Evolutionary conservation across 2,113 vertebrate species (phyloP), one percentile per base, ranked within the genome.

Genomic region (Carlito syrichta): DNA sequence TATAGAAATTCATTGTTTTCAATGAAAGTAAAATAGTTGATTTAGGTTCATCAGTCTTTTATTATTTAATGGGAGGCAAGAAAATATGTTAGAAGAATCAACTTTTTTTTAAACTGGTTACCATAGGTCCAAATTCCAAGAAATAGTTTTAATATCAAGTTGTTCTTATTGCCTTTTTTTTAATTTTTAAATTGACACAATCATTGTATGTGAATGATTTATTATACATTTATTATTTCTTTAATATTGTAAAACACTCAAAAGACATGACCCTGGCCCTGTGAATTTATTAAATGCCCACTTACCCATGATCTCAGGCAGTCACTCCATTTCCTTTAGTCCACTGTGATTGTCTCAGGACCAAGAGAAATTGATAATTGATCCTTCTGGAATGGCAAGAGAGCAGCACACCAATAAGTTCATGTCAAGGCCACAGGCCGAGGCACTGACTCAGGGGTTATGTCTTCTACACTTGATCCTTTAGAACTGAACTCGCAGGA

Each of bases 1-100:
- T 11, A 22, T 13, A 92, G 23, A 78, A 83, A 60, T 32, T 12
- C 11, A 4, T n/a, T 77, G 77, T 69, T 77, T 69, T 32, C 40
- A 32, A 71, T 89, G 48, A 76, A 66, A 45, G 7, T 56, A 69
- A 94, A 71, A 38, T 1, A 66, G 38, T 48, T 77, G 14, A 77
- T 27, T 73, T 48, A 50, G 35, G 30, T 27, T 91, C 73, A 35
- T 27, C 43, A 48, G 62, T 11, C 45, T 66, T 66, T 83, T 48
- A 82, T 78, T 92, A 48, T 54, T 91, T 92, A 74, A n/a, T 38
- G 8, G 86, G 48, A 83, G 68, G 32, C 10, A 43, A n/a, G 32
- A 30, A 6, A 16, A 20, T 1, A 52, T 5, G 4, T 54, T 54
- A 35, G 43, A 78, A 83, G 60, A 56, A 27, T 43, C 54, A 56